Base-by-base conservation (phyloP, 2,797 vertebrate species). In the Antrozous pallidus region DNA sequence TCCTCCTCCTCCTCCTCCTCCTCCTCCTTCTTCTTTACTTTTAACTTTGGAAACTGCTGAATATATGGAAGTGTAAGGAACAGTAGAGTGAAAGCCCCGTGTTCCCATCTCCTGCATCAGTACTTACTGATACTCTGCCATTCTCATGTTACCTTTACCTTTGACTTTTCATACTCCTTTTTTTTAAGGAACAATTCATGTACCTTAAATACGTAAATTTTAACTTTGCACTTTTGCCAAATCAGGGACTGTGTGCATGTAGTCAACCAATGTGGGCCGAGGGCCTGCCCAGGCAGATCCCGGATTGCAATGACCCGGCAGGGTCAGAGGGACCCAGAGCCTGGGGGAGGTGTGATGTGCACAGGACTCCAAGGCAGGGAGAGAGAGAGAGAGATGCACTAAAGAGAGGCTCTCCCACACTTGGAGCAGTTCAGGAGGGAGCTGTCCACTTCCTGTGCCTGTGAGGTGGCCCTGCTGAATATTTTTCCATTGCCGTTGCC, bases 71-170 rank as follows among this genome's bases (percentile, higher is more conserved):
- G 42, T 22, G 38, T 49, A 58, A 24, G 22, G 67, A 82, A 31
- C 4, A 9, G 24, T 17, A 0, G 5, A 51, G 20, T 7, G 58
- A 42, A 13, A 24, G 17, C 65, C 7, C 61, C 1, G 0, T 33
- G 42, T 13, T 11, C 0, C n/a, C 4, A 2, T 26, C 12, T 63
- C 54, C 2, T 0, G 40, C 6, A 28, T 17, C 2, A 0, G 14
- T 6, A 0, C 9, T 38, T 9, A 40, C 8, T 16, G 0, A 0
- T 13, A 0, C 3, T 17, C 49, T 8, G 42, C 84, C 18, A 0
- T 69, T 28, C 13, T 45, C 4, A 1, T 70, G 51, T 40, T 2
- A 3, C 20, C 42, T 47, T 0, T 14, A 4, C 49, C 24, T n/a
- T 65, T 3, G 0, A 1, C 8, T 24, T 4, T 20, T 7, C 12